Base-by-base conservation (phyloP, 2,113 vertebrate species). In the Onychostoma macrolepis region DNA sequence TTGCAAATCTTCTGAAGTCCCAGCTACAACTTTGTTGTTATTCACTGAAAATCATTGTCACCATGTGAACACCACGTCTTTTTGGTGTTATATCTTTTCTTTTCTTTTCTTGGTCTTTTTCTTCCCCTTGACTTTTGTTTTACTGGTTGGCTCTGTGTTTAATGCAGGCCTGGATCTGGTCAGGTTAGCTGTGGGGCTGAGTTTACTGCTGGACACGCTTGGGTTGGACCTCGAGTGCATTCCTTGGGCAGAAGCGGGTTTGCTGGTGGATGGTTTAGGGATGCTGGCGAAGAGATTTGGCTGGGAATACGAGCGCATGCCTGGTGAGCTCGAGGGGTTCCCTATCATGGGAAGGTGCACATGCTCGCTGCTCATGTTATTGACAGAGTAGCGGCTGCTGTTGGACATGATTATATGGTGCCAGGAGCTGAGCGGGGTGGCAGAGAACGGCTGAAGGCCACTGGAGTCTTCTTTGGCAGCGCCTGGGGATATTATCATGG, bases 401-500 rank as follows among this genome's bases (percentile, higher is more conserved):
- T 91, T 93, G 41, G 94, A 94, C 91, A 93, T 93, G 83, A 93
- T 88, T 0, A 94, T 94, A 78, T 96, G 94, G 88, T 96, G 94
- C 95, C 96, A 96, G 24, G 95, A 96, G 87, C 95, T 96, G 33
- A 96, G 91, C n/a, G 94, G 95, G 0, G 96, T 96, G 67, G 94
- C 94, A 4, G 94, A 95, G 89, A 95, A 96, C 26, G 85, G 94
- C 56, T 91, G 94, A 0, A 92, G 94, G 21, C 94, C 94, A 1
- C 86, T 86, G 12, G 93, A 94, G 72, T 95, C 93, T 4, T 94
- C 94, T 84, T 92, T 95, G 88, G 91, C 87, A 4, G 67, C 91
- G 26, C 94, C 93, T 19, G 94, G 92, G 28, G 94, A 95, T 24
- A 95, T 95, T 86, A 96, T 93, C 86, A 95, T 86, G 28, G 96